Percentiles rank a stretch among this genome's conserved stretches.
Conservation (phyloP, 2,113 vertebrate species). For the Elanoides forficatus region DNA sequence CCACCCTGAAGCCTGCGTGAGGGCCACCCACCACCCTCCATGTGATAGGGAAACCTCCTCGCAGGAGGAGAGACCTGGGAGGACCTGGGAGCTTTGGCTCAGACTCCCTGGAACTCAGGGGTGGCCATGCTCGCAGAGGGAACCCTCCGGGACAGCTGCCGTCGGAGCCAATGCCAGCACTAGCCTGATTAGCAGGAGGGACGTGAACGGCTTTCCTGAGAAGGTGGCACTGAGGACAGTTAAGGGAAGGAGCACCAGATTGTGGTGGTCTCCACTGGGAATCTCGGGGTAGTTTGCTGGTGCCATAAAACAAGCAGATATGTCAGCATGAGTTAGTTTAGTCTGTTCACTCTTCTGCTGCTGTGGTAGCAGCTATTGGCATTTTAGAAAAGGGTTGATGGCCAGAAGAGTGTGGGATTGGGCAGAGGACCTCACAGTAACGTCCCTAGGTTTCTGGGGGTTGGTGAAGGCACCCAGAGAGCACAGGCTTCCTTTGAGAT, state of each 20-base stretch:
- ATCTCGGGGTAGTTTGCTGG: too few relatives aligned
- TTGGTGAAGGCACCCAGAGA: neutral
- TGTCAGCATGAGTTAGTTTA: neutral
- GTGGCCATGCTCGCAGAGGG: neutral
- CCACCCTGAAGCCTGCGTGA: neutral
- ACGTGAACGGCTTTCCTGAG: neutral
- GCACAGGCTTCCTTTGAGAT: neutral
- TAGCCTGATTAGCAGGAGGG: neutral
- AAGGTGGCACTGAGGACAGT: neutral
- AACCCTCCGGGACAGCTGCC: neutral
- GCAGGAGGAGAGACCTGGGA: neutral
- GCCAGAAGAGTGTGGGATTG: neutral
- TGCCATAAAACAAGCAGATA: rapidly evolving
- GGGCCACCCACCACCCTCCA: neutral
- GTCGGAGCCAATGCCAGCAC: rapidly evolving
- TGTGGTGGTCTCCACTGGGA: neutral
- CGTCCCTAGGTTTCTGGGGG: neutral
- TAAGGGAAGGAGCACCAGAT: neutral
- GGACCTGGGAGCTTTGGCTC: neutral
- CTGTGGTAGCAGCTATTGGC: rapidly evolving
- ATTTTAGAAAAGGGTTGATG: neutral
- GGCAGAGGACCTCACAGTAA: neutral
- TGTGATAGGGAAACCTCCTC: neutral
- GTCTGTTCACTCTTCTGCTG: neutral
- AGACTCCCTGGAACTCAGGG: neutral